A percentile compares a stretch with the other conserved stretches of the same genome.
Evolutionary conservation across 2,797 vertebrate genomes (phyloP).

Genomic region (Enteromius paludinosus): DNA sequence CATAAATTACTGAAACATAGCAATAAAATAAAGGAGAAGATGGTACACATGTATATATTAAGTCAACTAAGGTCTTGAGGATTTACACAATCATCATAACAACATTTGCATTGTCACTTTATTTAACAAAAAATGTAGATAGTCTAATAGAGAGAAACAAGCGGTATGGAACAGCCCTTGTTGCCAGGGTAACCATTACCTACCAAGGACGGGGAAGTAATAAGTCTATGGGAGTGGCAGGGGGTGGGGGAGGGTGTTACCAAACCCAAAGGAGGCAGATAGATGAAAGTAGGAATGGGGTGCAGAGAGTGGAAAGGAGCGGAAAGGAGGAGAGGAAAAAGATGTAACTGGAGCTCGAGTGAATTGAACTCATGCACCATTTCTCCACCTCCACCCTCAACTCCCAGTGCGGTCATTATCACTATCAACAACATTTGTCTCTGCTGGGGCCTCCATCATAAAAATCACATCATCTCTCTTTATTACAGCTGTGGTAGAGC

Average conservation of each 20-base stretch:
- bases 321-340: not conserved
- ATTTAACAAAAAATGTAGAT: constrained; percentile 57
- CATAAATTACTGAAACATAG: not conserved
- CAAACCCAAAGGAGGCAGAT: constrained; percentile 49
- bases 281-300: constrained; percentile 2
- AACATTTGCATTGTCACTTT: not conserved
- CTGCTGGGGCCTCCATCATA: constrained; percentile 40
- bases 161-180: constrained; percentile 63
- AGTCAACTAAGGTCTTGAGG: not conserved
- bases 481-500: constrained; percentile 50
- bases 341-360: constrained; percentile 26
- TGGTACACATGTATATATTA: not conserved
- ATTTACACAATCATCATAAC: not conserved
- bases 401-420: constrained; percentile 43
- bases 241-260: constrained; percentile 52
- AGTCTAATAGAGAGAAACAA: constrained; percentile 53
- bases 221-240: constrained; percentile 65
- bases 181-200: constrained; percentile 75
- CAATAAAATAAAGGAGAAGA: not conserved
- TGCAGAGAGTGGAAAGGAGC: not conserved
- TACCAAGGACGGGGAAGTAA: constrained; percentile 66
- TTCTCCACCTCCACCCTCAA: constrained; percentile 39
- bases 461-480: constrained; percentile 56
- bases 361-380: constrained; percentile 46
- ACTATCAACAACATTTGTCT: constrained; percentile 49